Evolutionary conservation across 1,140 invertebrate species (phyloP), one percentile per base, ranked within the genome.

Genomic region (Helicoverpa armigera): DNA sequence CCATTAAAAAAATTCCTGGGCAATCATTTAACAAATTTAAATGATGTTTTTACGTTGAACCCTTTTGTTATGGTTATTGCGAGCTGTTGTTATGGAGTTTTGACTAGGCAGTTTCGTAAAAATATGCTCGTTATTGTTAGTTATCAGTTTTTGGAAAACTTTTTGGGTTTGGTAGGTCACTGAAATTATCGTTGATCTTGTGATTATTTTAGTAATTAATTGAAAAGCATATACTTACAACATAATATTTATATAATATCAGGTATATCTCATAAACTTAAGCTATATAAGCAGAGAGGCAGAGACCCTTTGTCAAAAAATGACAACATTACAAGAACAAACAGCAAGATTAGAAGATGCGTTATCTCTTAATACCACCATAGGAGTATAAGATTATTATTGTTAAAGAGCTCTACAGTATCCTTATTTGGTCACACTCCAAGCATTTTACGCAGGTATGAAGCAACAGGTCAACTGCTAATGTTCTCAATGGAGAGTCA

Each of bases 51-150:
- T 10, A 48, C 2, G n/a, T 67, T 67, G n/a, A 2, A 35, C 35
- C 14, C 48, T 18, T 48, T 67, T 67, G 63, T 65, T 16, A 65
- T 65, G 63, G 63, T 43, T 65, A 65, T 65, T 43, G 63, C 63
- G 3, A 5, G 16, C 3, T 2, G 14, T 7, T 2, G 14, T 16
- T 48, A 11, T 12, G 35, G 13, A n/a, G n/a, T 43, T 65, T 16
- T 16, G 54, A 9, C 54, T n/a, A 35, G 31, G 2, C 35, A 35
- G 35, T 58, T 58, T 58, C 11, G 16, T 16, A 58, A 58, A 18
- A 58, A 3, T 16, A 3, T 58, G 54, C n/a, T n/a, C 18, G 3
- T 23, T 23, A 1, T 2, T 23, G 23, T 23, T 23, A 23, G n/a
- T 23, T 1, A 23, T 23, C 2, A 23, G 7, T 35, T 35, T 0